Base-by-base conservation (phyloP, 2,113 vertebrate genomes). In the Dolichallabes microphthalmus region DNA sequence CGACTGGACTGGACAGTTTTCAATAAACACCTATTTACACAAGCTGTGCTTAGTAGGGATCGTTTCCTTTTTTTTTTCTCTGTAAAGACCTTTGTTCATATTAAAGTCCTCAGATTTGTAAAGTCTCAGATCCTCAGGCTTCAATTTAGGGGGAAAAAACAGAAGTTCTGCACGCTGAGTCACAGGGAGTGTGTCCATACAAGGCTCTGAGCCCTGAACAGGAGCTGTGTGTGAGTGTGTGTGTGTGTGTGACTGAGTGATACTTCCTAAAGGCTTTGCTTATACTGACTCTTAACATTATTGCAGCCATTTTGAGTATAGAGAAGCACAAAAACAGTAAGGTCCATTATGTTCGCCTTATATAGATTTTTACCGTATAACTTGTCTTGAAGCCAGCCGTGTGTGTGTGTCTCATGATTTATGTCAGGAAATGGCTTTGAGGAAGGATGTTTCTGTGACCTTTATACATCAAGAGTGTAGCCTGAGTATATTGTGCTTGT, bases 171-270 rank as follows among this genome's bases (percentile, higher is more conserved):
- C 35, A 75, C 14, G 73, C 69, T 74, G 58, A 69, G 35, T 86
- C 82, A 83, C 53, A 57, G 80, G 39, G 55, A 71, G 71, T 12
- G 35, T 83, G 76, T 60, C 86, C 86, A 63, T 83, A 80, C 55
- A 87, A 79, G 81, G 74, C 64, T 50, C 13, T 57, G 39, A 73
- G 35, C 53, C 52, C 71, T 66, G 35, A 83, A 63, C 20, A 27
- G 53, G 71, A 50, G 68, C 32, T 39, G 15, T 19, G 55, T 64
- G 64, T 66, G 63, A 14, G 13, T 82, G 25, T 73, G 20, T 53
- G 73, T 68, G 58, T 25, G 69, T 20, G 57, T 53, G 14, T 9
- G 11, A 66, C 3, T 75, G 22, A 64, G 64, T 60, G 50, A 71
- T 55, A 73, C 79, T 79, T 83, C 66, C 75, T 76, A 63, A 19